phyloP scores from a whole-genome alignment of 2,888 invertebrate genomes.

The Leptinotarsa peninsularis region DNA sequence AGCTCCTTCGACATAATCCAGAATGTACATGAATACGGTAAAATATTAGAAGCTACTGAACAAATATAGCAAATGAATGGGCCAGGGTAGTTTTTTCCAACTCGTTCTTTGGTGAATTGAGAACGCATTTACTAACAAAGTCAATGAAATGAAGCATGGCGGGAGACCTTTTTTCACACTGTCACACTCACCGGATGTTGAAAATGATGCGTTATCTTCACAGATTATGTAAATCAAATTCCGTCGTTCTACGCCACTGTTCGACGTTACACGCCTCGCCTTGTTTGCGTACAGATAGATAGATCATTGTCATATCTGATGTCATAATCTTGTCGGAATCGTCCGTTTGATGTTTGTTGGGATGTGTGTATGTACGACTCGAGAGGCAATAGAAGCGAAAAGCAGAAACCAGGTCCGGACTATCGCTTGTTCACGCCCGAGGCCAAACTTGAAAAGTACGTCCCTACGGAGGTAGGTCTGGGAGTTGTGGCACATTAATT shows the following conservation, averaged over 20 bases:
- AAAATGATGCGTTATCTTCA: not conserved
- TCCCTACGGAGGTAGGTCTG: not conserved
- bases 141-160: too few relatives aligned
- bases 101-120: too few relatives aligned
- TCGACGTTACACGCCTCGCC: constrained; percentile 1
- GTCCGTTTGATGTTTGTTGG: not conserved
- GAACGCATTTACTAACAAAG: too few relatives aligned
- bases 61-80: too few relatives aligned
- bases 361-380: not conserved
- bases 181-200: not conserved
- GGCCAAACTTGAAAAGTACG: not conserved
- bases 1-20: too few relatives aligned
- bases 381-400: constrained; percentile 9
- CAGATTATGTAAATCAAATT: not conserved
- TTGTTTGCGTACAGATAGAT: constrained; percentile 18
- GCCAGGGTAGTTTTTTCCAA: too few relatives aligned
- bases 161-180: too few relatives aligned
- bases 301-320: constrained; percentile 20
- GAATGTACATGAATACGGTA: too few relatives aligned
- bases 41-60: too few relatives aligned
- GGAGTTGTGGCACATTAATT: not conserved
- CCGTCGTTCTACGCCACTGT: constrained; percentile 16
- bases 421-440: not conserved
- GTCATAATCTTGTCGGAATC: constrained; percentile 19
- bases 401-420: not conserved